Base-by-base conservation (phyloP, 1,140 invertebrate species). In the Caerostris darwini region DNA sequence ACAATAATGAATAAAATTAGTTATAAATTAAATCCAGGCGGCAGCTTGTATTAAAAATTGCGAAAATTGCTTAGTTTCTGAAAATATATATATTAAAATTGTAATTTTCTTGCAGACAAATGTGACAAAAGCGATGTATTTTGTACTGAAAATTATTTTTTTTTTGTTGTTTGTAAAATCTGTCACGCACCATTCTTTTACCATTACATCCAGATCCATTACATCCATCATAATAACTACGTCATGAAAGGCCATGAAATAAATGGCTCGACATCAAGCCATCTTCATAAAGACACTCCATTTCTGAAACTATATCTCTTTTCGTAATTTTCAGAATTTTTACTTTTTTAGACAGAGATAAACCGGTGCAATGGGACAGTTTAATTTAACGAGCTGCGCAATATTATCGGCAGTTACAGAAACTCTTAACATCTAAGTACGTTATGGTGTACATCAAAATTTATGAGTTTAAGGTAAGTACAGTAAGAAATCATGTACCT, bases 211-310 rank as follows among this genome's bases (percentile, higher is more conserved):
- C 71, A 50, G 50, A 7, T 12, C 71, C 71, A 77, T 77, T 77
- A 77, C 71, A 53, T 53, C 71, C 71, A 77, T 77, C 71, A 77
- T 50, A 77, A 12, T 50, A 77, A 77, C 53, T 50, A 19, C 19
- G 50, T 58, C 83, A 58, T n/a, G 83, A 85, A 85, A 85, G 83
- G n/a, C 56, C 54, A 85, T 85, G 83, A 85, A 85, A 59, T 85
- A 85, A 85, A 85, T 85, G 56, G 14, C 56, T 5, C 58, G 83
- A 58, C 56, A 85, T 85, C 83, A 59, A 57, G 54, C 5, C 57
- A 85, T 85, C 83, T 85, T 85, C 56, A 59, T 59, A 58, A 85
- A 85, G 71, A 85, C 58, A 56, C 19, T 19, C 57, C 83, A 85
- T 85, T 85, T 85, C 83, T 85, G 17, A 58, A 85, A 85, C 57